Base-by-base conservation (phyloP, 2,888 invertebrate genomes). In the Oscheius sp. region DNA sequence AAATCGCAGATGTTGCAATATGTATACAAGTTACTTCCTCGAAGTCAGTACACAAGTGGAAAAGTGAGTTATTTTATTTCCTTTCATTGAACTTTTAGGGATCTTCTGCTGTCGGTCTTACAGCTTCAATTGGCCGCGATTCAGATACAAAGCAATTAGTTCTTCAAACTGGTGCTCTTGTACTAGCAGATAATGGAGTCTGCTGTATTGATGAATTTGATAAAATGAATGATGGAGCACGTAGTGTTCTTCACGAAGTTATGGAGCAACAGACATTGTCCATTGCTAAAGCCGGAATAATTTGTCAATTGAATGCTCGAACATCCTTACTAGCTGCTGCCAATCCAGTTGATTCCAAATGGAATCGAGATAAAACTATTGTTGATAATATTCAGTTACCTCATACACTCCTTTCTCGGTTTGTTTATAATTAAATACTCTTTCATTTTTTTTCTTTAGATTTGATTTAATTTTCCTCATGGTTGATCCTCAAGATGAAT, bases 121-220 rank as follows among this genome's bases (percentile, higher is more conserved):
- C 82, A 1, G 98, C 98, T 1, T 98, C 94, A 87, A 92, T 98
- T 71, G 94, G 95, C 33, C 95, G 94, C 88, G 98, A 99, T 89
- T 93, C 95, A 0, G 98, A 98, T 87, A 95, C 96, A 0, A 89
- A 92, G 24, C 80, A 80, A 61, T 47, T 78, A 12, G 83, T 83
- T 9, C 74, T 85, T 17, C 85, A 85, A 65, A 93, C 93, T 0
- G 97, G 97, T 6, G 96, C 97, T 0, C 88, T 98, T 74, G 97
- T 97, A 0, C 88, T 98, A 67, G 94, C 95, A 44, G 98, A 98
- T 87, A 97, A 96, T 86, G 98, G 98, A 64, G 93, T 99, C 67
- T 98, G 98, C 87, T 98, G 98, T 86, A 98, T 98, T 82, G 98
- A 98, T 87, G 98, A 98, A 87, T 98, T 98, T 86, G 98, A 98